phyloP scores from a whole-genome alignment of 2,888 invertebrate genomes.

The Tortricodes alternella region DNA sequence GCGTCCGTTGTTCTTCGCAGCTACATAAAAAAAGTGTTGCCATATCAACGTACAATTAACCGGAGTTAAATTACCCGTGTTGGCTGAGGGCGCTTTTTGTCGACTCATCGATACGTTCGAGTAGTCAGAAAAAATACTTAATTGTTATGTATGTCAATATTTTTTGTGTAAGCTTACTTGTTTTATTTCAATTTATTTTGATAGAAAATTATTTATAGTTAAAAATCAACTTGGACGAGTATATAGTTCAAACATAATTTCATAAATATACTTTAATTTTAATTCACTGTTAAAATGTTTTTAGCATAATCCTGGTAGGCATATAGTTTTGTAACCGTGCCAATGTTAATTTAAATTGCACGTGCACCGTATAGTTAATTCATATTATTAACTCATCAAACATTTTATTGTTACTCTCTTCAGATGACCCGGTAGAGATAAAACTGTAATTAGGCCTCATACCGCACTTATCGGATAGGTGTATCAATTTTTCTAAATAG shows the following conservation, averaged over 20 bases:
- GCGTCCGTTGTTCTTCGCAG: not conserved
- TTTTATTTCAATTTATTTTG: not conserved
- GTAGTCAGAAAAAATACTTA: conserved; percentile 16
- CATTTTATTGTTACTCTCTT: conserved; percentile 63
- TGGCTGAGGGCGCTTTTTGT: conserved; percentile 32
- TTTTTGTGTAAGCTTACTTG: too few relatives aligned
- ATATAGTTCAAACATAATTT: too few relatives aligned
- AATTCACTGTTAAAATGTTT: not conserved
- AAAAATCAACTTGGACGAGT: too few relatives aligned
- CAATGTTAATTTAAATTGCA: conserved; percentile 45
- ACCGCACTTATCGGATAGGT: conserved; percentile 74
- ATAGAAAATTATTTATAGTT: too few relatives aligned
- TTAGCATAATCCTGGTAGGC: not conserved
- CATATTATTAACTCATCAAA: conserved; percentile 77
- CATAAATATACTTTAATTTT: too few relatives aligned
- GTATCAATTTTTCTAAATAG: conserved; percentile 77
- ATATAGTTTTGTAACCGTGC: too few relatives aligned
- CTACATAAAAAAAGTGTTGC: conserved; percentile 28
- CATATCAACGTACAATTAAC: conserved; percentile 32
- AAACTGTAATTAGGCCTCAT: conserved; percentile 76
- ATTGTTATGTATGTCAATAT: not conserved
- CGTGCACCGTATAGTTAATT: conserved; percentile 47
- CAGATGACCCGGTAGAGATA: conserved; percentile 72
- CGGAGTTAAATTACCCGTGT: conserved; percentile 34
- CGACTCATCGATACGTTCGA: conserved; percentile 31